phyloP scores from a whole-genome alignment of 2,797 vertebrate genomes.

The Muscicapa striata region DNA sequence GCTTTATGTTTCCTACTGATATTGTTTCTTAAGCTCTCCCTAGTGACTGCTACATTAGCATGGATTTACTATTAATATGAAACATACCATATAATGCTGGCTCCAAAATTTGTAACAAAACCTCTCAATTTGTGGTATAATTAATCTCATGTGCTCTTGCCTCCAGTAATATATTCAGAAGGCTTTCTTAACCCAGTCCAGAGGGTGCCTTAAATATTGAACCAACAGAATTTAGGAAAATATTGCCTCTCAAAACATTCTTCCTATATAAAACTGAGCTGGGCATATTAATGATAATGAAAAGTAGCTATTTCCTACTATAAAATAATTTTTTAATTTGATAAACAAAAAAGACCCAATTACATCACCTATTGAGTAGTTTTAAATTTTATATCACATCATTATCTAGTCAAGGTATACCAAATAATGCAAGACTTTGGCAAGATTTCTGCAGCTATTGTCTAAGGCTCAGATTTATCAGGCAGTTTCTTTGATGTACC shows the following conservation, averaged over 20 bases:
- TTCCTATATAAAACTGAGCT: not conserved
- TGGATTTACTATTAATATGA: not conserved
- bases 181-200: not conserved
- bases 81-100: not conserved
- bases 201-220: not conserved
- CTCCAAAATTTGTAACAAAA: not conserved
- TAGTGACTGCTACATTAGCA: not conserved
- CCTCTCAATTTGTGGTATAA: not conserved
- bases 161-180: not conserved
- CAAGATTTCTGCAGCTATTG: not conserved
- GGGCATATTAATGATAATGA: not conserved
- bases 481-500: constrained; percentile 8
- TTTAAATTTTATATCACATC: not conserved
- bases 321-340: not conserved
- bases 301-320: not conserved
- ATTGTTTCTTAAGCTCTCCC: not conserved
- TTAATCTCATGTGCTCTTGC: not conserved
- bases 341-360: not conserved
- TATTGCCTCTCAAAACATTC: not conserved
- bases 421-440: not conserved
- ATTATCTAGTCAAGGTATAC: not conserved
- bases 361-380: not conserved
- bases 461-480: not conserved
- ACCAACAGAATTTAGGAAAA: not conserved
- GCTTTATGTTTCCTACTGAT: not conserved